Percentiles rank a stretch among this genome's conserved stretches.
Conservation (phyloP, 2,888 invertebrate genomes). For the Oscheius sp. region DNA sequence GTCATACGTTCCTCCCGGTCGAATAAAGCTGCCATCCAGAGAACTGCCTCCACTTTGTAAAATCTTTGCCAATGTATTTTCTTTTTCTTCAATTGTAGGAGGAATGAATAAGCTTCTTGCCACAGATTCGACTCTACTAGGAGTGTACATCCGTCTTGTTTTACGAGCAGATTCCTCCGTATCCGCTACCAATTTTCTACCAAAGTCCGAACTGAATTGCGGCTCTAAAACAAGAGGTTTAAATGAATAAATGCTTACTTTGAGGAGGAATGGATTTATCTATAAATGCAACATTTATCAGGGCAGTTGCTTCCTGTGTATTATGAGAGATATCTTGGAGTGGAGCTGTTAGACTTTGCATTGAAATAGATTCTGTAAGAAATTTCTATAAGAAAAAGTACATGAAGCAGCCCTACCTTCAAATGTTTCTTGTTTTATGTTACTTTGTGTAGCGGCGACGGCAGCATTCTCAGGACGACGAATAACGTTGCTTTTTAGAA, state of each 20-base stretch:
- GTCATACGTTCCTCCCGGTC: neutral
- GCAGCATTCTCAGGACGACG: too few species aligned
- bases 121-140: neutral
- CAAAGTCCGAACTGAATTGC: neutral
- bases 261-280: too few species aligned
- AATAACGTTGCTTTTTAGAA: too few species aligned
- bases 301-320: too few species aligned
- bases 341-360: too few species aligned
- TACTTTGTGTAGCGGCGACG: too few species aligned
- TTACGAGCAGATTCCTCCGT: neutral
- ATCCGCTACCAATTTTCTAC: neutral
- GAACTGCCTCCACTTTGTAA: conserved; percentile 9
- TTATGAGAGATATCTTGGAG: too few species aligned
- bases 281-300: neutral
- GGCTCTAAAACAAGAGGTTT: too few species aligned
- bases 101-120: neutral
- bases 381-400: too few species aligned
- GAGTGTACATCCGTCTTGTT: neutral
- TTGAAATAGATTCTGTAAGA: too few species aligned
- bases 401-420: too few species aligned
- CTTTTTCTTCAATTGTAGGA: neutral
- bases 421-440: too few species aligned
- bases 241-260: neutral
- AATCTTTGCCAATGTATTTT: neutral
- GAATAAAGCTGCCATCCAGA: conserved; percentile 12